phyloP scores from a whole-genome alignment of 2,888 invertebrate genomes.

The Aricia artaxerxes region DNA sequence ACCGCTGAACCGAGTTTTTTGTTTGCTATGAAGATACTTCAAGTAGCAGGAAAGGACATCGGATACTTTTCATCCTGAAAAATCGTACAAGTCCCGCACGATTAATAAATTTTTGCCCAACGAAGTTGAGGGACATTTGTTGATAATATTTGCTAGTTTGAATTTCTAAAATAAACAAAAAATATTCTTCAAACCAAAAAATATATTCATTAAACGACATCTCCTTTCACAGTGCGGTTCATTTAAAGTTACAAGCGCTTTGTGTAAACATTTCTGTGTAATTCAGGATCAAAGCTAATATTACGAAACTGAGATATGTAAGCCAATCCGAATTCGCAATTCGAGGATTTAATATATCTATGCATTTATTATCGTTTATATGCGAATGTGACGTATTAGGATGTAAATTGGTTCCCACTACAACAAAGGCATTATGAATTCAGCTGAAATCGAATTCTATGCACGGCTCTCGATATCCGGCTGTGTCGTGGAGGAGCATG shows the following conservation, averaged over 20 bases:
- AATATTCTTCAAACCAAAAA: neutral
- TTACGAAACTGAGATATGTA: neutral
- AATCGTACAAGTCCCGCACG: too few relatives aligned
- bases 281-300: neutral
- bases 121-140: too few relatives aligned
- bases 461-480: slow-evolving; percentile 27
- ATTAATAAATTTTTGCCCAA: too few relatives aligned
- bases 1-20: too few relatives aligned
- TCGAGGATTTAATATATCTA: slow-evolving; percentile 21
- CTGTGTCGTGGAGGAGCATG: slow-evolving; percentile 9
- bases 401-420: slow-evolving; percentile 30
- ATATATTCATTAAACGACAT: neutral
- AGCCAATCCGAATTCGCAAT: neutral
- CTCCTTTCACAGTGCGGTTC: neutral
- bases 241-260: neutral
- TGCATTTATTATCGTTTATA: slow-evolving; percentile 26
- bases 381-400: slow-evolving; percentile 30
- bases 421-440: slow-evolving; percentile 29
- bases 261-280: neutral
- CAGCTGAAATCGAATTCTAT: slow-evolving; percentile 28
- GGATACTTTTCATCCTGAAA: too few relatives aligned
- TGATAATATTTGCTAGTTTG: neutral
- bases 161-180: neutral
- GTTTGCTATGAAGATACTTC: too few relatives aligned
- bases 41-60: too few relatives aligned